phyloP scores from a whole-genome alignment of 1,140 invertebrate genomes.

The Papilio xuthus region DNA sequence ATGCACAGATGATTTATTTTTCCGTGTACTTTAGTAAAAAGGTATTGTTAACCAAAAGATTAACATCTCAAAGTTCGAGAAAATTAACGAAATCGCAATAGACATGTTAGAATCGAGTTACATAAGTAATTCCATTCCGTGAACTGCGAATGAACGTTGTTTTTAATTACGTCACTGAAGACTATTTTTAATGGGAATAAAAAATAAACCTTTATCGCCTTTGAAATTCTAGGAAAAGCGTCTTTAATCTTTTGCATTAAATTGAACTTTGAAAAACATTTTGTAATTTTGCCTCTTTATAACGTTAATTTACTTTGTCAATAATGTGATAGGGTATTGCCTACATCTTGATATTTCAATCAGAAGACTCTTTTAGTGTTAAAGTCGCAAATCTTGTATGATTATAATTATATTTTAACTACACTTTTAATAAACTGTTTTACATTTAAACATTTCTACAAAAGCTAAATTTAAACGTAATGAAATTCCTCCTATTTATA shows the following conservation, averaged over 20 bases:
- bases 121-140: constrained; percentile 23
- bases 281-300: neutral
- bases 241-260: constrained; percentile 40
- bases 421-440: neutral
- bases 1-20: no score
- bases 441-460: neutral
- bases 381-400: no score
- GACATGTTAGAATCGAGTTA: constrained; percentile 19
- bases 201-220: constrained; percentile 50
- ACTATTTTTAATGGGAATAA: constrained; percentile 53
- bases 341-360: neutral
- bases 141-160: constrained; percentile 46
- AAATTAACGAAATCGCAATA: neutral
- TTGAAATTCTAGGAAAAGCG: constrained; percentile 39
- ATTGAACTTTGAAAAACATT: constrained; percentile 28
- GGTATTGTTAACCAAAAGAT: neutral
- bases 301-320: no score
- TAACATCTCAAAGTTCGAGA: neutral
- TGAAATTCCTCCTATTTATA: neutral
- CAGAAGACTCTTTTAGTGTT: no score
- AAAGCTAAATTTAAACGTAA: neutral
- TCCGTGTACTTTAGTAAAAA: neutral
- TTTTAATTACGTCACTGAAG: constrained; percentile 53
- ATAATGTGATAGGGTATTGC: no score
- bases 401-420: no score